Evolutionary conservation across 2,888 invertebrate species (phyloP).

Genomic region (Norana najaformis): DNA sequence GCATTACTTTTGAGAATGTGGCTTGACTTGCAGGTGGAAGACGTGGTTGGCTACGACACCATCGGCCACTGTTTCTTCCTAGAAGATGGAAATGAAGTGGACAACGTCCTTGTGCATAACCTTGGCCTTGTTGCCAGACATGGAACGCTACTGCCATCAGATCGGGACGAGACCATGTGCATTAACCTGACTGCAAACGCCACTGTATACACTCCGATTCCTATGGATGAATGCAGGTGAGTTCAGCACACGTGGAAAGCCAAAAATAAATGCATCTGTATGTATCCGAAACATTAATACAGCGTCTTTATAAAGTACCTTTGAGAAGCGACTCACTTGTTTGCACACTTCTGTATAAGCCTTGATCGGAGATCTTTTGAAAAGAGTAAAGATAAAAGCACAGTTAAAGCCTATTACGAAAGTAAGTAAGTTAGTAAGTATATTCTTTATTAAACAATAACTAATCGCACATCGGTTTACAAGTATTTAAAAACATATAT

Average conservation of each 20-base stretch:
- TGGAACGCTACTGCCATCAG: slow-evolving; percentile 42
- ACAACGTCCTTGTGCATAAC: slow-evolving; percentile 48
- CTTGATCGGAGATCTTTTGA: too few relatives aligned
- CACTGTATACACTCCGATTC: slow-evolving; percentile 36
- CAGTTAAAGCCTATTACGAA: too few relatives aligned
- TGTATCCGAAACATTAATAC: background rate
- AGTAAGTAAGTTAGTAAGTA: too few relatives aligned
- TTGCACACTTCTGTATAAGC: too few relatives aligned
- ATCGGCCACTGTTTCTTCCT: slow-evolving; percentile 55
- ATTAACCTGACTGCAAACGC: slow-evolving; percentile 23
- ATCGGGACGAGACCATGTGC: slow-evolving; percentile 40
- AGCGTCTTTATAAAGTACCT: background rate
- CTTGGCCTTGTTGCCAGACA: slow-evolving; percentile 45
- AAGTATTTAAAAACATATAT: too few relatives aligned
- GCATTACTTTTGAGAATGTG: background rate
- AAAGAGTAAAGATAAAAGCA: too few relatives aligned
- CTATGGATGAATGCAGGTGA: slow-evolving; percentile 39
- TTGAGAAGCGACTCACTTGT: too few relatives aligned
- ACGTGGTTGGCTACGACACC: slow-evolving; percentile 52
- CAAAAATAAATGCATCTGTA: background rate
- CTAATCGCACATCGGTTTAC: too few relatives aligned
- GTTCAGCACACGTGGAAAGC: background rate
- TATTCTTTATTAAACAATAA: too few relatives aligned
- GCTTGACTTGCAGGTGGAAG: slow-evolving; percentile 46
- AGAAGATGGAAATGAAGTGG: slow-evolving; percentile 56